A percentile compares a stretch with the other conserved stretches of the same genome.
These are phyloP conservation scores for Cuniculus paca DNA, from an alignment of 2,797 vertebrate genomes.

Conservation along the genomic window DNA sequence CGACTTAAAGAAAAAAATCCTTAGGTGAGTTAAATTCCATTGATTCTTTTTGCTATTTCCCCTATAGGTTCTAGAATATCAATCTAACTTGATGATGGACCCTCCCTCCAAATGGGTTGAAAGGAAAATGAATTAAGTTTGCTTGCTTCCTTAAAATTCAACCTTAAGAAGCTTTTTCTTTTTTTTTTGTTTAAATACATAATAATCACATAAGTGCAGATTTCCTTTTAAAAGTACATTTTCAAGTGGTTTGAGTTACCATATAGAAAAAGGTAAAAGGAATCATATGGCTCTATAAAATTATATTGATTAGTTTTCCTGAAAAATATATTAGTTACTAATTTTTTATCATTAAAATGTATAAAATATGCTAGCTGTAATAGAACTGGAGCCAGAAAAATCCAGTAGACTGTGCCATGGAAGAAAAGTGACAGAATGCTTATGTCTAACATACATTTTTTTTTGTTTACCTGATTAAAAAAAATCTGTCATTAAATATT, in stretches of 20 bases:
- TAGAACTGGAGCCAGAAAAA: neutral
- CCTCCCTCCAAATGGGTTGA: neutral
- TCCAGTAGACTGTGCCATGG: neutral
- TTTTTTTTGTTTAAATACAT: neutral
- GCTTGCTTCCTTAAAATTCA: neutral
- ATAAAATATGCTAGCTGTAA: neutral
- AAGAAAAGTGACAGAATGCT: slow-evolving; percentile 18
- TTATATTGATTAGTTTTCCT: slow-evolving; percentile 20
- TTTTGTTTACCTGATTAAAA: neutral
- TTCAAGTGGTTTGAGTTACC: slow-evolving; percentile 23
- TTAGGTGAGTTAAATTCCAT: neutral
- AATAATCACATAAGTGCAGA: neutral
- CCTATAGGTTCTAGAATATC: neutral
- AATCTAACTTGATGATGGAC: neutral
- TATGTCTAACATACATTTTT: neutral
- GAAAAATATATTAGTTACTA: neutral
- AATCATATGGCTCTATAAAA: neutral
- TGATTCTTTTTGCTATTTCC: neutral
- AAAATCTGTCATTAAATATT: neutral
- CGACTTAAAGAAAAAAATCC: no score
- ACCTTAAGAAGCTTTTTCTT: neutral
- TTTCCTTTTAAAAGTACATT: slow-evolving; percentile 28
- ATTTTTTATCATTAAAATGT: neutral
- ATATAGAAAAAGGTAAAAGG: slow-evolving; percentile 38
- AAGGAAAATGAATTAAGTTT: neutral